Conservation (phyloP, 2,797 vertebrate species). For the Clarias laeviceps region DNA sequence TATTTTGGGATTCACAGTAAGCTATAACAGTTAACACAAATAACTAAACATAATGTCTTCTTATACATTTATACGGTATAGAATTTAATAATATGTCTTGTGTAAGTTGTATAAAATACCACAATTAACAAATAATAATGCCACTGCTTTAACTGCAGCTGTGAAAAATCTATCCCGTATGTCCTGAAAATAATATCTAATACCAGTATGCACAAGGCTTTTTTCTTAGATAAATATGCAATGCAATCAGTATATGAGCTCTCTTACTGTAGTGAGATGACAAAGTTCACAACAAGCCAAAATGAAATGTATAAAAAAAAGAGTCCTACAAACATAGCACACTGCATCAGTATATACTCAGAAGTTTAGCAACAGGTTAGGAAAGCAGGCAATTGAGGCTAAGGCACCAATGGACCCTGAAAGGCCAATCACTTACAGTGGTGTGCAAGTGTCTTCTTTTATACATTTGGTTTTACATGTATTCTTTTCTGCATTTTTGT, state of each 20-base stretch:
- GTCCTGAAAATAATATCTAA: not conserved
- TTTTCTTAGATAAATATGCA: constrained; percentile 44
- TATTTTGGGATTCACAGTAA: constrained; percentile 27
- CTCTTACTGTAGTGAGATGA: constrained; percentile 17
- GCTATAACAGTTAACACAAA: constrained; percentile 19
- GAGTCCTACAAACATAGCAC: constrained; percentile 10
- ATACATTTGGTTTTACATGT: not conserved
- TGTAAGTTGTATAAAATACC: not conserved
- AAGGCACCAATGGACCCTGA: not conserved
- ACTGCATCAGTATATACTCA: constrained; percentile 31
- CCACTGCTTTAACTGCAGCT: not conserved
- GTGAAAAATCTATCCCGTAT: not conserved
- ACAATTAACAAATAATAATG: not conserved
- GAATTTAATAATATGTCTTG: not conserved
- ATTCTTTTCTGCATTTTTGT: not conserved
- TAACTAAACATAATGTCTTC: not conserved
- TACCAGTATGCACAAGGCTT: not conserved
- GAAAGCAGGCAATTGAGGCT: not conserved
- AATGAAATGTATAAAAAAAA: constrained; percentile 21
- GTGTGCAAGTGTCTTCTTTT: not conserved
- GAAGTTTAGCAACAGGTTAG: constrained; percentile 23
- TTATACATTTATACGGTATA: not conserved
- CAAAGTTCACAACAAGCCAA: constrained; percentile 35
- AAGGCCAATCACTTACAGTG: not conserved
- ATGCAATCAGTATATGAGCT: constrained; percentile 47